Evolutionary conservation across 2,113 vertebrate species (phyloP).

Genomic region (Saccopteryx leptura): DNA sequence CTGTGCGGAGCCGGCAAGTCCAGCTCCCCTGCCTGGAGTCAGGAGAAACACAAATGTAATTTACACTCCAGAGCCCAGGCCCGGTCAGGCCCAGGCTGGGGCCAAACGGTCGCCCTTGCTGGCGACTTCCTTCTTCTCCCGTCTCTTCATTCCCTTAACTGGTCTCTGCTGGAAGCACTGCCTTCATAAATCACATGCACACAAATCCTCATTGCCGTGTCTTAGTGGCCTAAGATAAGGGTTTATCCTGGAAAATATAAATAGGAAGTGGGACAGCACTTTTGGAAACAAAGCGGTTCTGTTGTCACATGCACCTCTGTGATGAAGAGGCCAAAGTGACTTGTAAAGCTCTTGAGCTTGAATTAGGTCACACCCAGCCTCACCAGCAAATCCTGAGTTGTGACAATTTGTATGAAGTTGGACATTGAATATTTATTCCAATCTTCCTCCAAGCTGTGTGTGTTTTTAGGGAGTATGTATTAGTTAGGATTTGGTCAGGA

Average conservation of each 20-base stretch:
- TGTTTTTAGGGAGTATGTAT: not conserved
- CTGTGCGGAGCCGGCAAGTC: not conserved
- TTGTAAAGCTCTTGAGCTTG: slow-evolving; percentile 15
- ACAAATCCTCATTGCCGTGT: not conserved
- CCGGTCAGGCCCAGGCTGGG: not conserved
- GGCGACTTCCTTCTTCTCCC: not conserved
- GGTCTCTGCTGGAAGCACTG: slow-evolving; percentile 25
- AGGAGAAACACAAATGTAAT: not conserved
- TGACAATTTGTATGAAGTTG: not conserved
- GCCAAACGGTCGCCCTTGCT: not conserved
- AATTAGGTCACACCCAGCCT: slow-evolving; percentile 41
- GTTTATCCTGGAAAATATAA: slow-evolving; percentile 61
- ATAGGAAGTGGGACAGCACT: slow-evolving; percentile 62
- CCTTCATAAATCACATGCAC: slow-evolving; percentile 28
- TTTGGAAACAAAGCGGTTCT: slow-evolving; percentile 68
- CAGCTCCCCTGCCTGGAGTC: not conserved
- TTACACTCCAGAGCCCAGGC: not conserved
- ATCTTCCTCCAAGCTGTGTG: not conserved
- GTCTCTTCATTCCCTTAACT: not conserved
- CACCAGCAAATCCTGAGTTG: slow-evolving; percentile 17
- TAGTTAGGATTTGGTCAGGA: not conserved
- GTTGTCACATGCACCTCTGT: not conserved
- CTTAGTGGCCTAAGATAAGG: slow-evolving; percentile 33
- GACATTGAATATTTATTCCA: slow-evolving; percentile 12
- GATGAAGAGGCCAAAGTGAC: slow-evolving; percentile 15